Evolutionary conservation across 1,140 invertebrate species (phyloP).

Genomic region (Paraescarpia echinospica): DNA sequence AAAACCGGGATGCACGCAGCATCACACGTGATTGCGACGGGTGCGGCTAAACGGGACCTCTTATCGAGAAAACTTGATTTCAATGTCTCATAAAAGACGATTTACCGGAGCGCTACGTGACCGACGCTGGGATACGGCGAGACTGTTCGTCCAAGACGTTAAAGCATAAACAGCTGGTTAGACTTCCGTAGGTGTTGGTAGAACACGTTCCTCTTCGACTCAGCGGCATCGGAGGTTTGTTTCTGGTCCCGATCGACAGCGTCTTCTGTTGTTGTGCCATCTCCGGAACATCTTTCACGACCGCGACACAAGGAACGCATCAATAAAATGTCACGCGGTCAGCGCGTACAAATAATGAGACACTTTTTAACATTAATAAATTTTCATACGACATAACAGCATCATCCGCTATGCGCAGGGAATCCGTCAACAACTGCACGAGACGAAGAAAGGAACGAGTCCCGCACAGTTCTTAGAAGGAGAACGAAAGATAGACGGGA

Average conservation of each 20-base stretch:
- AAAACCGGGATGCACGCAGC: no score
- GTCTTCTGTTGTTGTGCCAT: not conserved
- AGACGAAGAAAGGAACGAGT: not conserved
- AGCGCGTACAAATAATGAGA: not conserved
- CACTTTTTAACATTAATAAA: not conserved
- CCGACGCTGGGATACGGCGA: not conserved
- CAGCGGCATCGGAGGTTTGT: not conserved
- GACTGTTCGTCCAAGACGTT: not conserved
- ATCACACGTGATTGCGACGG: not conserved
- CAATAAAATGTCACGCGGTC: not conserved
- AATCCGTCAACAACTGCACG: not conserved
- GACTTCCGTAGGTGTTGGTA: not conserved
- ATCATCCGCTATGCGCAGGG: not conserved
- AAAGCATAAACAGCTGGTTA: not conserved
- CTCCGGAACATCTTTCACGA: not conserved
- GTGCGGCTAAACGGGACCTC: not conserved
- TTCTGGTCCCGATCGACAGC: not conserved
- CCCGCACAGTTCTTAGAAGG: no score
- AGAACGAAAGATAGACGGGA: no score
- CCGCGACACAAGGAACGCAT: not conserved
- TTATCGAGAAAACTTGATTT: not conserved
- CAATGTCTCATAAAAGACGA: not conserved
- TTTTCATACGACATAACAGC: not conserved
- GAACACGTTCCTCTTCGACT: not conserved
- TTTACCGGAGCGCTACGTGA: not conserved